Evolutionary conservation across 1,140 invertebrate species (phyloP).

Genomic region (Pinna nobilis): DNA sequence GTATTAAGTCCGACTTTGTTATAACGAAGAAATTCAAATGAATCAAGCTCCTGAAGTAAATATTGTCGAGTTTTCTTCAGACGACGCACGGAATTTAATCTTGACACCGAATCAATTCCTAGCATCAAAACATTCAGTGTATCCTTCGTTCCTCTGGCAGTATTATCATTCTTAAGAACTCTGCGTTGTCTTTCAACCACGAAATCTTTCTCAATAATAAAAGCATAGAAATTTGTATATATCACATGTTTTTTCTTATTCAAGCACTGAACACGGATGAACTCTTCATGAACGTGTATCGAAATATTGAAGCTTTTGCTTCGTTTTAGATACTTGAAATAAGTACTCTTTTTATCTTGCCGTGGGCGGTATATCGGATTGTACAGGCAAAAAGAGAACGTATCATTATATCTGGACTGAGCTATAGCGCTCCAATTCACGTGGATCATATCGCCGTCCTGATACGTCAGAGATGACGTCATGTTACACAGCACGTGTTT

Average conservation of each 20-base stretch:
- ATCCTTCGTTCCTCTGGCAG: conserved; percentile 44
- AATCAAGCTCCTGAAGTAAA: conserved; percentile 34
- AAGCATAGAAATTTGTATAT: conserved; percentile 75
- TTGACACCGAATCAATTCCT: conserved; percentile 90
- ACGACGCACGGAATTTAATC: conserved; percentile 88
- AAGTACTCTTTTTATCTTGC: conserved; percentile 44
- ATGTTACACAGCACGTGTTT: not conserved
- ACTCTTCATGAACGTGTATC: conserved; percentile 52
- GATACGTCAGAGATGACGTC: not conserved
- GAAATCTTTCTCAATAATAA: conserved; percentile 66
- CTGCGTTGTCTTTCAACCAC: conserved; percentile 62
- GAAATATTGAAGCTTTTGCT: conserved; percentile 29
- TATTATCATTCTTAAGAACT: conserved; percentile 31
- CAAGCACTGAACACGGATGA: conserved; percentile 66
- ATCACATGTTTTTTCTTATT: conserved; percentile 53
- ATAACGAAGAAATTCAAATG: conserved; percentile 69
- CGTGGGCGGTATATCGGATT: conserved; percentile 14
- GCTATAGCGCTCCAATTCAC: not conserved
- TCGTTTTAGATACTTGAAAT: conserved; percentile 37
- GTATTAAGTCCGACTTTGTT: conserved; percentile 74
- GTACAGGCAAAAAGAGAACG: not conserved
- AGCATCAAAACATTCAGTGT: conserved; percentile 81
- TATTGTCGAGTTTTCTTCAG: conserved; percentile 81
- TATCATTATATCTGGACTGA: not conserved
- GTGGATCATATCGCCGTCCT: not conserved